phyloP scores from a whole-genome alignment of 2,113 vertebrate species.

The Pao palembangensis region DNA sequence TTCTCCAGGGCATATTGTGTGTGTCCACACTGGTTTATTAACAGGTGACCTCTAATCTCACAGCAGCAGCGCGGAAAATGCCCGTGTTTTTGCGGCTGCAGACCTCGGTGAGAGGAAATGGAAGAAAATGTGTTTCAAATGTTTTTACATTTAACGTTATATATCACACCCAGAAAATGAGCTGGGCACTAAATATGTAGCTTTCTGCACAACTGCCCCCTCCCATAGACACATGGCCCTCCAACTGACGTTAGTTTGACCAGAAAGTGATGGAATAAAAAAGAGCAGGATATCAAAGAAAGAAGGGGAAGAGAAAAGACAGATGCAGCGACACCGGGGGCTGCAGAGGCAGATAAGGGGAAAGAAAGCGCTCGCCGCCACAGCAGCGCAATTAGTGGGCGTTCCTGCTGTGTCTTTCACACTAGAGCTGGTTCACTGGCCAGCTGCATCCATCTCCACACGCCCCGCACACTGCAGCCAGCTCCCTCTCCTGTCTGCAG shows the following conservation, averaged over 20 bases:
- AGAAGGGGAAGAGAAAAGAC: slow-evolving; percentile 39
- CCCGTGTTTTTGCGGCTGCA: too few species aligned
- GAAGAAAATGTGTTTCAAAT: neutral
- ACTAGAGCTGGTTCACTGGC: slow-evolving; percentile 48
- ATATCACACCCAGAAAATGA: neutral
- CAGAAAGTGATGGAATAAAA: neutral
- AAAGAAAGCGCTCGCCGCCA: slow-evolving; percentile 25
- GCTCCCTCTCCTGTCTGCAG: slow-evolving; percentile 47
- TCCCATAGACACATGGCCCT: neutral
- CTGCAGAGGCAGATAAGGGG: slow-evolving; percentile 46
- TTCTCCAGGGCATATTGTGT: slow-evolving; percentile 2
- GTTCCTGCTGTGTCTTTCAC: slow-evolving; percentile 64
- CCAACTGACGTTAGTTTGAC: slow-evolving; percentile 12
- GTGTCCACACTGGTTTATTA: slow-evolving; percentile 35
- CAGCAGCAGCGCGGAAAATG: slow-evolving; percentile 22
- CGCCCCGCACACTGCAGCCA: slow-evolving; percentile 34
- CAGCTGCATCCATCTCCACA: slow-evolving; percentile 57
- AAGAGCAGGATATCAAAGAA: neutral
- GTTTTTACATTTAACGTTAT: too few species aligned
- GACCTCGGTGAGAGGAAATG: slow-evolving; percentile 3
- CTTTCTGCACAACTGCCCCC: too few species aligned
- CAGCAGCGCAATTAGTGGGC: slow-evolving; percentile 60
- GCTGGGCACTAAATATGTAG: too few species aligned
- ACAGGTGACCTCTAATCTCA: slow-evolving; percentile 37
- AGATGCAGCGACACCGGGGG: slow-evolving; percentile 21